Evolutionary conservation across 2,113 vertebrate species (phyloP), one percentile per base, ranked within the genome.

Genomic region (Anhinga rufa): DNA sequence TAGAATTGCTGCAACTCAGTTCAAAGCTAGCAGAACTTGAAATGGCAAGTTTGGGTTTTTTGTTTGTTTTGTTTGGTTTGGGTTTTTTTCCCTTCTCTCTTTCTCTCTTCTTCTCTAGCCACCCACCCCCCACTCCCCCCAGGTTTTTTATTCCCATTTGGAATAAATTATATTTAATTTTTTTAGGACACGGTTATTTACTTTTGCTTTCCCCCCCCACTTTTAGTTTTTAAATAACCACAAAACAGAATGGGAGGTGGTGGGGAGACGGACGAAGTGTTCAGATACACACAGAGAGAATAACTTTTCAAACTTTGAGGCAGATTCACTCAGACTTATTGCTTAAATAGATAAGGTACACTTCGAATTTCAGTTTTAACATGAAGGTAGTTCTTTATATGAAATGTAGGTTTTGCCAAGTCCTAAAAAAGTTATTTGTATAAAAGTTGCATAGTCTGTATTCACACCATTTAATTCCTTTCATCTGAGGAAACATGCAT

Each of bases 361-460:
- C 93, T 95, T 97, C 18, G 29, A 81, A 95, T 25, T 61, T 65
- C 70, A 79, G 38, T 72, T 79, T 91, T 68, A 92, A 84, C 40
- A 75, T 2, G 6, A 82, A 93, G 34, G 57, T 66, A 92, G n/a
- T 24, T 92, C 49, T 91, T 64, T 17, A 66, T 31, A 92, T 6
- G 10, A 95, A 94, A 95, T 36, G 22, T 10, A 54, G 34, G 17
- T 74, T 88, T 86, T 76, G 31, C 10, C 66, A 92, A 80, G 70
- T 65, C 32, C 70, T 84, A 92, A 69, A 95, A 93, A 95, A 64
- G 72, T 78, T 84, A 85, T 61, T 36, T 21, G 17, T 71, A 93
- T 80, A 89, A 92, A 96, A 88, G 44, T 93, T 97, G 95, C 96
- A 97, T 96, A 97, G 93, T 82, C 82, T 87, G 51, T 62, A 83